Percentiles rank a stretch among this genome's conserved stretches.
Conservation (phyloP, 2,113 vertebrate genomes). For the Coracopsis vasa region DNA sequence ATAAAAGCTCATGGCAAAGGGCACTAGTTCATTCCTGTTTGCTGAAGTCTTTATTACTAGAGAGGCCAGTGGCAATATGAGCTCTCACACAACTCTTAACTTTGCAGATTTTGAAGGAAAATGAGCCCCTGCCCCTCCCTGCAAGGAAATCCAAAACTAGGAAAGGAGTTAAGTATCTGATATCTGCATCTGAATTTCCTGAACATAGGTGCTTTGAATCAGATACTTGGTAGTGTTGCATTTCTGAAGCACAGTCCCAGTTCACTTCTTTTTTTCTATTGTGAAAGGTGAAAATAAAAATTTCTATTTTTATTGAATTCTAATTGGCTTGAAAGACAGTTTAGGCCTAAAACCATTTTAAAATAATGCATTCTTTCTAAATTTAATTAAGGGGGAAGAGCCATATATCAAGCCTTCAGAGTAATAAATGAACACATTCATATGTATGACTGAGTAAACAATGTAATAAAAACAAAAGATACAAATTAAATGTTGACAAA, state of each 20-base stretch:
- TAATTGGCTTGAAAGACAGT: constrained; percentile 40
- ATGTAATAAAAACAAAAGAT: not conserved
- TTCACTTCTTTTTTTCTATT: not conserved
- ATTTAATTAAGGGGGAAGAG: not conserved
- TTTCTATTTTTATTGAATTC: not conserved
- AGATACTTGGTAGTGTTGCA: not conserved
- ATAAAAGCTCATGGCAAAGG: not conserved
- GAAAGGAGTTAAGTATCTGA: not conserved
- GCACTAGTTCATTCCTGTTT: not conserved
- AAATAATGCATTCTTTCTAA: constrained; percentile 6
- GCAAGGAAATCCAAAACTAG: not conserved
- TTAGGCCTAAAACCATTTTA: constrained; percentile 40
- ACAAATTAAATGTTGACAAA: not conserved
- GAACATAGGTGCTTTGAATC: not conserved
- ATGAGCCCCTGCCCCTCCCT: not conserved
- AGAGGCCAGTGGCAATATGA: not conserved
- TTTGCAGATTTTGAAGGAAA: not conserved
- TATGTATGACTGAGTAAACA: not conserved
- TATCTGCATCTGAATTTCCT: not conserved
- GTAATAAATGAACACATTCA: not conserved
- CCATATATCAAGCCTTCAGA: not conserved
- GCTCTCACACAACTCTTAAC: not conserved
- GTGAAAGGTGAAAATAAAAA: not conserved
- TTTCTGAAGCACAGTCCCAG: not conserved
- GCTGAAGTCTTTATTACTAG: not conserved